These are phyloP conservation scores for Ceratoteleas bidentatus DNA, from an alignment of 1,140 invertebrate species.

Conservation along the genomic window DNA sequence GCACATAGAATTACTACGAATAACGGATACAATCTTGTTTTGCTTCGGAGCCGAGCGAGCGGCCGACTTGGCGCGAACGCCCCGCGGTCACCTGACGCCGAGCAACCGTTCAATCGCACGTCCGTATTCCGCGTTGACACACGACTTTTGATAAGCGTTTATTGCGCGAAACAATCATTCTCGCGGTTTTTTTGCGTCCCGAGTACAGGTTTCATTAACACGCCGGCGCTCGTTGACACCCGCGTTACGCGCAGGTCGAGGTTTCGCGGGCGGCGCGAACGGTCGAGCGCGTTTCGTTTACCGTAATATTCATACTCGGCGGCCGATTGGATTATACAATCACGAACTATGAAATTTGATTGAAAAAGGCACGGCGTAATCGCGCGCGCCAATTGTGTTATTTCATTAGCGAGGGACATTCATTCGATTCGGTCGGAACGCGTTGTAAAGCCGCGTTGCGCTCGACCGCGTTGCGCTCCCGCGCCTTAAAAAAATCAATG, in stretches of 20 bases:
- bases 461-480: constrained; percentile 61
- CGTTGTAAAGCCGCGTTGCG: neutral
- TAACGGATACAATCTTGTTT: constrained; percentile 44
- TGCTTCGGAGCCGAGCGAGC: constrained; percentile 32
- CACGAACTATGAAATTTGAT: constrained; percentile 31
- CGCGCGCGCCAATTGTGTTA: neutral
- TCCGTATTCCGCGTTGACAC: constrained; percentile 10
- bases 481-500: constrained; percentile 61
- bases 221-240: constrained; percentile 12
- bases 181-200: constrained; percentile 4
- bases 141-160: constrained; percentile 36
- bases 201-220: constrained; percentile 31
- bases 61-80: constrained; percentile 1
- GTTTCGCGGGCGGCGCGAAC: constrained; percentile 11
- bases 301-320: constrained; percentile 33
- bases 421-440: neutral
- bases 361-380: constrained; percentile 26
- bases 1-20: constrained; percentile 37
- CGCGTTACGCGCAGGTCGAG: constrained; percentile 17
- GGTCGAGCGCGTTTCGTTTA: constrained; percentile 26
- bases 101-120: constrained; percentile 1
- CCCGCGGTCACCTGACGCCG: neutral
- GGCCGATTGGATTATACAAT: constrained; percentile 26
- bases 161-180: constrained; percentile 12
- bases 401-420: constrained; percentile 21